Evolutionary conservation across 2,797 vertebrate genomes (phyloP).

Genomic region (Pterois miles): DNA sequence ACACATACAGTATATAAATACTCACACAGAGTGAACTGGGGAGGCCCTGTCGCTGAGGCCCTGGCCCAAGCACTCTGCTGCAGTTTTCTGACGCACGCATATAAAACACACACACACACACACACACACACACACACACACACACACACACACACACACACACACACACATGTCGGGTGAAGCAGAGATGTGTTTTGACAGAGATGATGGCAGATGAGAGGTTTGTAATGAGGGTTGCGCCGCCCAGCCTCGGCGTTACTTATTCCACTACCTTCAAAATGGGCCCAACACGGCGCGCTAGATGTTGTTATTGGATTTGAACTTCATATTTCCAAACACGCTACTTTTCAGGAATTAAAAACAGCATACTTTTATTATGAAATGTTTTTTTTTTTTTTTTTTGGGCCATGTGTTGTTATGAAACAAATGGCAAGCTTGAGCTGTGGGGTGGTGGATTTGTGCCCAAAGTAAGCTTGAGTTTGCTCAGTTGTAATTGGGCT

Average conservation of each 20-base stretch:
- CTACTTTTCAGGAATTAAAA: constrained; percentile 59
- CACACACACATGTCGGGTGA: constrained; percentile 17
- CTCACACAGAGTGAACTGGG: constrained; percentile 64
- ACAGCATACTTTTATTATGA: constrained; percentile 28
- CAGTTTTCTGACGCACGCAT: constrained; percentile 48
- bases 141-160: constrained; percentile 41
- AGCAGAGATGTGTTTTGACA: constrained; percentile 48
- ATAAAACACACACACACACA: constrained; percentile 28
- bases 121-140: constrained; percentile 24
- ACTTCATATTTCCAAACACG: constrained; percentile 34
- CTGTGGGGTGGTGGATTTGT: constrained; percentile 6
- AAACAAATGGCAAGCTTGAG: constrained; percentile 24
- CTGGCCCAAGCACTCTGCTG: constrained; percentile 35
- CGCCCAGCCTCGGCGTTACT: constrained; percentile 43
- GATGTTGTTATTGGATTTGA: constrained; percentile 48
- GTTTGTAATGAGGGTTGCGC: constrained; percentile 47
- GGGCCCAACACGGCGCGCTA: not conserved
- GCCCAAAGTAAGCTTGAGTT: not conserved
- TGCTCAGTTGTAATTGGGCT: not conserved
- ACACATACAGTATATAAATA: constrained; percentile 47
- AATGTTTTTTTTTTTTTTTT: constrained; percentile 17
- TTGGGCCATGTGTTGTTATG: not conserved
- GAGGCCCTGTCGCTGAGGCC: constrained; percentile 69
- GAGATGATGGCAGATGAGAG: constrained; percentile 61
- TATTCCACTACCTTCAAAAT: constrained; percentile 53